These are phyloP conservation scores for Ficedula albicollis DNA, from an alignment of 2,797 vertebrate genomes.

Conservation along the genomic window DNA sequence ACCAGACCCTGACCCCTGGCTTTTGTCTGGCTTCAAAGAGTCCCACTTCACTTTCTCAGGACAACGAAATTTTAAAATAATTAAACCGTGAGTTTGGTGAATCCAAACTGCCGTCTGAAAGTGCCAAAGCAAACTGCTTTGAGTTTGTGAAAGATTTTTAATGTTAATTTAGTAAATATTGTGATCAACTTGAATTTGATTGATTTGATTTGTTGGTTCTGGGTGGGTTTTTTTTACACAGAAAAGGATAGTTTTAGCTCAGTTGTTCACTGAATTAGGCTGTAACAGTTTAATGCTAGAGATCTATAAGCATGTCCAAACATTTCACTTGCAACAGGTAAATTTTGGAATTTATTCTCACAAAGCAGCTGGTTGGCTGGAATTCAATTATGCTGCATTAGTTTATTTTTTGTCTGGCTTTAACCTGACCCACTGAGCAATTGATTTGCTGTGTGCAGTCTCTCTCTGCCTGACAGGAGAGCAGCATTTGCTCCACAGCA, in stretches of 20 bases:
- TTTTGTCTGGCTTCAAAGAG: background rate
- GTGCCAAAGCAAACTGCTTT: background rate
- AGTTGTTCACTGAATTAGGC: background rate
- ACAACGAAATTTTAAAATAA: background rate
- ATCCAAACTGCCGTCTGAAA: background rate
- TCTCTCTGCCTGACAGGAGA: background rate
- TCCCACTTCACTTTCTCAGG: background rate
- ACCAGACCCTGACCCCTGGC: background rate
- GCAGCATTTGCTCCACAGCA: background rate
- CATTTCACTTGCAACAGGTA: background rate
- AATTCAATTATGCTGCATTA: background rate
- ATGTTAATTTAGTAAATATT: background rate
- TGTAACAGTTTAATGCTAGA: background rate
- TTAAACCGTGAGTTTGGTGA: background rate
- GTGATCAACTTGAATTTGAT: background rate
- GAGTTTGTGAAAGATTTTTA: background rate
- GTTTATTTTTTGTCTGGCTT: background rate
- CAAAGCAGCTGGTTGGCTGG: background rate
- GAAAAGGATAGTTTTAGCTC: background rate
- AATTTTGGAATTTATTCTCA: background rate
- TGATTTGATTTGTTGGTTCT: background rate
- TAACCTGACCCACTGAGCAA: background rate
- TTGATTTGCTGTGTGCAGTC: background rate
- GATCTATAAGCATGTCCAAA: background rate
- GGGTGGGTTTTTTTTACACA: fast-evolving